phyloP scores from a whole-genome alignment of 2,113 vertebrate genomes.

The Zosterops hypoxanthus region DNA sequence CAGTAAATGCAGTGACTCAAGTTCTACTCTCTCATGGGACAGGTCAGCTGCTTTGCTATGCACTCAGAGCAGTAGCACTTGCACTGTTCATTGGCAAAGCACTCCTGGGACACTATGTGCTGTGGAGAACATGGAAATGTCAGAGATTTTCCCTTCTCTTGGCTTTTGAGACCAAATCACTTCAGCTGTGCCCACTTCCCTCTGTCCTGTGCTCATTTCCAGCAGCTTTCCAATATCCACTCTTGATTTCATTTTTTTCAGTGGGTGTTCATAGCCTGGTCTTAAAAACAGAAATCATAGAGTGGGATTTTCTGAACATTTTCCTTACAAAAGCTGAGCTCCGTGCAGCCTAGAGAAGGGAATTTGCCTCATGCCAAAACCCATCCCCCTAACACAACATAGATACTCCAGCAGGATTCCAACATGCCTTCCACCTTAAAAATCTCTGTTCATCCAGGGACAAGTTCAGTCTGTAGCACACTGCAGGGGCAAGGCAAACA shows the following conservation, averaged over 20 bases:
- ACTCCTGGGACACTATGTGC: accelerated
- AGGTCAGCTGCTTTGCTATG: neutral
- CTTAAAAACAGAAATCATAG: neutral
- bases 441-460: neutral
- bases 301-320: neutral
- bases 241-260: neutral
- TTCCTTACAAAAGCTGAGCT: neutral
- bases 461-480: accelerated
- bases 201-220: accelerated
- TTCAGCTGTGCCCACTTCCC: neutral
- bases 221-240: neutral
- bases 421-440: neutral
- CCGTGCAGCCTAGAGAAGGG: neutral
- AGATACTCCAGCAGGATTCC: neutral
- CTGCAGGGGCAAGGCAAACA: neutral
- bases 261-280: accelerated
- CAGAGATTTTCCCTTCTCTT: neutral
- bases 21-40: accelerated
- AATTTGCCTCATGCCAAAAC: neutral
- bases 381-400: neutral
- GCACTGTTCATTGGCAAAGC: neutral
- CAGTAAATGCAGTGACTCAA: neutral
- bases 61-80: neutral
- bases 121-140: neutral
- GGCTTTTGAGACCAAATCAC: neutral